These are phyloP conservation scores for Cydia strobilella DNA, from an alignment of 1,140 invertebrate species.

Conservation along the genomic window DNA sequence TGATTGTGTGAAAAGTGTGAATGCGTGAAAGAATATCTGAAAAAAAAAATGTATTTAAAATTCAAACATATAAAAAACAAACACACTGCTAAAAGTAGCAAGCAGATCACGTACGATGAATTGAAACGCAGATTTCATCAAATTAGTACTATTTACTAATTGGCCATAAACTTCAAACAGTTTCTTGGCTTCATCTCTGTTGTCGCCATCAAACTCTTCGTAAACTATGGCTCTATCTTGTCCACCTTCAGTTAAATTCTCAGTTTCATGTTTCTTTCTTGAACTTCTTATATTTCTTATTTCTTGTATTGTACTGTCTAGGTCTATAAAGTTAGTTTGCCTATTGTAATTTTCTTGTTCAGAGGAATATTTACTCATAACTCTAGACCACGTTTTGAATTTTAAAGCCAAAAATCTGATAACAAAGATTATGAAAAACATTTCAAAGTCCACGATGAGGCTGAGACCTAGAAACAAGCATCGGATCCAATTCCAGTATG, in stretches of 20 bases:
- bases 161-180: neutral
- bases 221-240: neutral
- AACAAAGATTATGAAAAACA: neutral
- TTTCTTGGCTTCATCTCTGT: neutral
- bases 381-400: neutral
- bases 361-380: neutral
- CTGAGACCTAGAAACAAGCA: neutral
- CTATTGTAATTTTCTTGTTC: neutral
- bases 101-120: neutral
- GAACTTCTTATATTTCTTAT: too few species aligned
- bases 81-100: neutral
- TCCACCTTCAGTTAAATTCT: neutral
- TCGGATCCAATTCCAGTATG: neutral
- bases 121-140: neutral
- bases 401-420: neutral
- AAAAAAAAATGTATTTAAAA: neutral
- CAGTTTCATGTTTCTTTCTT: neutral
- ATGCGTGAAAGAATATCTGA: slow-evolving; percentile 15
- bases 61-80: neutral
- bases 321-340: neutral
- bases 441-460: neutral
- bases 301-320: neutral
- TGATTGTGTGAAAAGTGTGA: neutral
- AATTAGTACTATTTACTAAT: neutral
- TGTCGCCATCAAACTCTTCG: neutral